Evolutionary conservation across 2,113 vertebrate species (phyloP).

Genomic region (Pholis gunnellus): DNA sequence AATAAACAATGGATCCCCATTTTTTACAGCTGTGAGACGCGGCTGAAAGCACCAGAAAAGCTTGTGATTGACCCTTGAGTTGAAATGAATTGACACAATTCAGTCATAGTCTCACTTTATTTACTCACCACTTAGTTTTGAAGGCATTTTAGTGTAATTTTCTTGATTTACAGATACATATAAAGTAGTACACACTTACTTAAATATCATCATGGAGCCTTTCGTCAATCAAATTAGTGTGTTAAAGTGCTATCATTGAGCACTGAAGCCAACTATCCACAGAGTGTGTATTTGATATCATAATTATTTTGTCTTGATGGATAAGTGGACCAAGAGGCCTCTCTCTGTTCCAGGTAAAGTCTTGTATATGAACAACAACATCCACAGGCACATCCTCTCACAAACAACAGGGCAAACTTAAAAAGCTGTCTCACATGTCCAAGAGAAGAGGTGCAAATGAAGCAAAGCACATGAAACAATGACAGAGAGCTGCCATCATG

Average conservation of each 20-base stretch:
- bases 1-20: not conserved
- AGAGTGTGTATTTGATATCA: not conserved
- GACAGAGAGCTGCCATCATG: not conserved
- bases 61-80: not conserved
- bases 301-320: not conserved
- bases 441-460: slow-evolving; percentile 20
- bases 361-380: not conserved
- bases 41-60: not conserved
- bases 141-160: not conserved
- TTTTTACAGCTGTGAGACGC: not conserved
- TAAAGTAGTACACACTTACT: not conserved
- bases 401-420: slow-evolving; percentile 14
- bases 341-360: not conserved
- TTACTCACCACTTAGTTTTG: not conserved
- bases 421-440: slow-evolving; percentile 21
- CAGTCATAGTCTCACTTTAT: not conserved
- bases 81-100: not conserved
- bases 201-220: not conserved
- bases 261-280: not conserved
- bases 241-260: not conserved
- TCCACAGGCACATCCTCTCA: not conserved
- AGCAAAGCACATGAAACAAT: slow-evolving; percentile 30
- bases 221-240: not conserved
- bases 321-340: not conserved
- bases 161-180: not conserved